phyloP scores from a whole-genome alignment of 2,113 vertebrate species.

The Saccopteryx bilineata region DNA sequence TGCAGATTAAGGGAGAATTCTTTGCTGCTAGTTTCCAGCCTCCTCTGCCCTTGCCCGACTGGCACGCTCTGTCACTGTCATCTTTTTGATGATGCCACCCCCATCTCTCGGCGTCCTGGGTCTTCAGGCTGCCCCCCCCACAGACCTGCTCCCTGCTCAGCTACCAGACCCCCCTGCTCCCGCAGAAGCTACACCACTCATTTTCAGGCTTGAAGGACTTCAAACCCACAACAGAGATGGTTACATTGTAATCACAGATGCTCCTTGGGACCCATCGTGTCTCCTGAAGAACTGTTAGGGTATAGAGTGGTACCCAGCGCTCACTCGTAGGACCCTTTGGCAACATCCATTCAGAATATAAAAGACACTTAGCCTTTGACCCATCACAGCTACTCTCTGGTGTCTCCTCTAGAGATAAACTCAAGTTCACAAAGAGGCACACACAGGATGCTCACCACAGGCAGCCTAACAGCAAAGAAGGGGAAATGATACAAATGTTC shows the following conservation, averaged over 20 bases:
- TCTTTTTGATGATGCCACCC: not conserved
- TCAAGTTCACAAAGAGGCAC: not conserved
- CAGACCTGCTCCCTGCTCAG: not conserved
- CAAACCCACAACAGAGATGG: accelerated
- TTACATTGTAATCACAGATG: not conserved
- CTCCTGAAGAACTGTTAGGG: not conserved
- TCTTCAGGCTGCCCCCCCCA: not conserved
- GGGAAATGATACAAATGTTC: not conserved
- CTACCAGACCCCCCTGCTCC: not conserved
- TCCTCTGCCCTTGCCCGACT: not conserved
- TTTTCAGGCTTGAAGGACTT: not conserved
- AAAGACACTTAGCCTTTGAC: not conserved
- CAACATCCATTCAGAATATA: not conserved
- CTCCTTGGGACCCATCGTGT: not conserved
- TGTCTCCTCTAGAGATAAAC: not conserved
- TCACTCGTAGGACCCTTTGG: not conserved
- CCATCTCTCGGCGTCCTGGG: not conserved
- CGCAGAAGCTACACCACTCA: not conserved
- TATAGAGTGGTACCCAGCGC: not conserved
- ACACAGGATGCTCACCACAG: not conserved
- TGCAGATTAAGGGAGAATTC: accelerated
- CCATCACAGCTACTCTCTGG: not conserved
- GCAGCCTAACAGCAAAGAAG: not conserved
- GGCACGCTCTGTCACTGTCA: too few relatives aligned
- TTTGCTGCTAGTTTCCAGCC: not conserved